A percentile compares a stretch with the other conserved stretches of the same genome.
Evolutionary conservation across 2,888 invertebrate genomes (phyloP).

Genomic region (Dryobota labecula): DNA sequence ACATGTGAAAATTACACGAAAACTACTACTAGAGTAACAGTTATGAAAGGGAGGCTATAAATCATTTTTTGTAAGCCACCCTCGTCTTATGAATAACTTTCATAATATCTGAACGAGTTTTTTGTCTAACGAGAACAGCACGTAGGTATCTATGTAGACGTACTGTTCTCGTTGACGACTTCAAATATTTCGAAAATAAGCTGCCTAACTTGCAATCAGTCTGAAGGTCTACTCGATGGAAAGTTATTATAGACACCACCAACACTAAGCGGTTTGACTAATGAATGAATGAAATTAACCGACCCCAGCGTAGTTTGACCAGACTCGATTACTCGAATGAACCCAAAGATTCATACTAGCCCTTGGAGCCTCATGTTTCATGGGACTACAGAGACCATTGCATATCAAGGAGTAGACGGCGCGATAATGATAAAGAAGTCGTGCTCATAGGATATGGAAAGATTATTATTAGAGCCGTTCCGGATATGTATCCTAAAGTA

Average conservation of each 20-base stretch:
- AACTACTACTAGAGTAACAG: slow-evolving; percentile 16
- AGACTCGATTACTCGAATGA: too few species aligned
- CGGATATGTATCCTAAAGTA: too few species aligned
- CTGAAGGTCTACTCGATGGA: neutral
- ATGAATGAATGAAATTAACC: too few species aligned
- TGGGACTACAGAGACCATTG: too few species aligned
- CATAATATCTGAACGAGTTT: slow-evolving; percentile 42
- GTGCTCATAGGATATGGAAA: too few species aligned
- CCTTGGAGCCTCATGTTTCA: too few species aligned
- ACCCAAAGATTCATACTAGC: too few species aligned
- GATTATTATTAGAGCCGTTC: too few species aligned
- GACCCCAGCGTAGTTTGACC: too few species aligned
- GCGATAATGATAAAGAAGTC: too few species aligned
- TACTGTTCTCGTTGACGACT: neutral
- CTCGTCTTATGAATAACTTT: slow-evolving; percentile 60
- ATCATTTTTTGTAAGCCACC: slow-evolving; percentile 55
- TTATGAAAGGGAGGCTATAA: slow-evolving; percentile 46
- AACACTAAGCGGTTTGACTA: neutral
- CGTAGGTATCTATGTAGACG: neutral
- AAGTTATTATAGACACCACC: neutral
- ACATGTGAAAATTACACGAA: slow-evolving; percentile 31
- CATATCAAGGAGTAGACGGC: too few species aligned
- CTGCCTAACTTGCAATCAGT: neutral
- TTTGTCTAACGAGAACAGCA: slow-evolving; percentile 16
- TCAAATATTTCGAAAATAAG: neutral